Conservation (phyloP, 2,113 vertebrate species). For the Hiodon tergisus region DNA sequence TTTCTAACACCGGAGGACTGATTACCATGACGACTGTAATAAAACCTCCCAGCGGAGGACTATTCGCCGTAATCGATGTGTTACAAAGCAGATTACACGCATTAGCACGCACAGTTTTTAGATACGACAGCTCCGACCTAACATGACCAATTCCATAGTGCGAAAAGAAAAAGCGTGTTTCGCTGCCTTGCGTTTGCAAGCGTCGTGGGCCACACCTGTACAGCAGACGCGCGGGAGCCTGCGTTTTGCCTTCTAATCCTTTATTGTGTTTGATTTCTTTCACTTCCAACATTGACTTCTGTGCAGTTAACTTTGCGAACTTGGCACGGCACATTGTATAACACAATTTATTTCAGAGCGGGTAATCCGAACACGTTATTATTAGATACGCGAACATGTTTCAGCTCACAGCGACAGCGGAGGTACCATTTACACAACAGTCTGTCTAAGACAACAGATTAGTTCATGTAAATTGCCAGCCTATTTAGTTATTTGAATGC, state of each 20-base stretch:
- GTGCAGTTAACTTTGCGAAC: conserved; percentile 67
- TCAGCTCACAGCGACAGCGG: conserved; percentile 61
- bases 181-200: conserved; percentile 52
- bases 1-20: conserved; percentile 67
- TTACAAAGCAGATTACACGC: conserved; percentile 76
- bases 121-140: conserved; percentile 68
- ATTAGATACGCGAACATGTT: conserved; percentile 46
- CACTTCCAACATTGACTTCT: conserved; percentile 40
- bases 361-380: conserved; percentile 58
- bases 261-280: conserved; percentile 55
- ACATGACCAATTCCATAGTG: conserved; percentile 71
- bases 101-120: conserved; percentile 61
- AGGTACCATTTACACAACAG: conserved; percentile 58
- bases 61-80: conserved; percentile 75
- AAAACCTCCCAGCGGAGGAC: conserved; percentile 48
- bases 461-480: conserved; percentile 60
- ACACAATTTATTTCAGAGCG: conserved; percentile 60
- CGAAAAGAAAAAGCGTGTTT: conserved; percentile 47
- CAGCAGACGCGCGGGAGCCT: conserved; percentile 45
- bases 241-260: conserved; percentile 30
- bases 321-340: conserved; percentile 47
- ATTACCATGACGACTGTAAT: conserved; percentile 59
- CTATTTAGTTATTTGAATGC: conserved; percentile 48
- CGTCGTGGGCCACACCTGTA: conserved; percentile 39
- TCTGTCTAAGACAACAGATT: conserved; percentile 59